These are phyloP conservation scores for Anthoscopus minutus DNA, from an alignment of 2,113 vertebrate species.

Conservation along the genomic window DNA sequence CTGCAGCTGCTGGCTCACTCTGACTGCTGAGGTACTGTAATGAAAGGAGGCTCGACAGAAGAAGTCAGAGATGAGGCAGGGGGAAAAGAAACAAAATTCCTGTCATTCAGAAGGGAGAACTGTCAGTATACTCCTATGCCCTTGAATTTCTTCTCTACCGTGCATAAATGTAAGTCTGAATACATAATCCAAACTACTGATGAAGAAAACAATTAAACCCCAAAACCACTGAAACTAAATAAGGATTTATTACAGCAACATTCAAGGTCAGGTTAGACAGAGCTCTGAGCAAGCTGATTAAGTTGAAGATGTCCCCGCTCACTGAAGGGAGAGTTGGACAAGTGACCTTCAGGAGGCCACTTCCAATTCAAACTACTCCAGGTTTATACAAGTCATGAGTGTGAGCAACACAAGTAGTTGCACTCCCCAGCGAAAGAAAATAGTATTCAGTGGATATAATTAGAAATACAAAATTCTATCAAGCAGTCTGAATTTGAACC, in stretches of 20 bases:
- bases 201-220: background rate
- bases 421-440: background rate
- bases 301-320: background rate
- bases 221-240: background rate
- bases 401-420: background rate
- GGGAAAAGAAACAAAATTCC: background rate
- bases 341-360: background rate
- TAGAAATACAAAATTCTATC: background rate
- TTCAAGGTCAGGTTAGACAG: background rate
- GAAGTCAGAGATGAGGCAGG: background rate
- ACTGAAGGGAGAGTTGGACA: fast-evolving
- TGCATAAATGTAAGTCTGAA: background rate
- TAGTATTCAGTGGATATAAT: fast-evolving
- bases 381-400: fast-evolving
- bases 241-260: background rate
- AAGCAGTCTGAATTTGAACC: background rate
- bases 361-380: background rate
- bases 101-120: background rate
- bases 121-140: background rate
- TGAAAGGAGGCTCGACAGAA: background rate
- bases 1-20: background rate
- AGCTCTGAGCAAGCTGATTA: background rate
- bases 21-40: background rate
- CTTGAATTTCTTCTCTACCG: background rate
- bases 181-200: background rate